Conservation (phyloP, 2,113 vertebrate species). For the Oceanites oceanicus region DNA sequence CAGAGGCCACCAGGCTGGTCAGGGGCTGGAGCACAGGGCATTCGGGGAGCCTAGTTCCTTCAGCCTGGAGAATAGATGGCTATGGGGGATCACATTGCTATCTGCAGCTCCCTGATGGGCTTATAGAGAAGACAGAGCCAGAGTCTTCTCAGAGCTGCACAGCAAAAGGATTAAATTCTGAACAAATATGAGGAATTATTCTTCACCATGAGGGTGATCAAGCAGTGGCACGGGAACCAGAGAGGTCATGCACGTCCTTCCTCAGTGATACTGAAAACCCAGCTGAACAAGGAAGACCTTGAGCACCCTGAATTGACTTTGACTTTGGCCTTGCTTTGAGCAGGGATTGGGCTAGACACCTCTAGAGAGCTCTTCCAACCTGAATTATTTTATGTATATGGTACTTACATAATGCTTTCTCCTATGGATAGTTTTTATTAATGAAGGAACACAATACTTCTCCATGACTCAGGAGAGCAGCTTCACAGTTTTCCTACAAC, state of each 20-base stretch:
- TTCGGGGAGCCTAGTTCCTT: background rate
- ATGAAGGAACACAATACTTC: background rate
- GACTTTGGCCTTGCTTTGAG: background rate
- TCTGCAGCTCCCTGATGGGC: background rate
- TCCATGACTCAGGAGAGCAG: background rate
- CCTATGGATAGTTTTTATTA: background rate
- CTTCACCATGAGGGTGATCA: background rate
- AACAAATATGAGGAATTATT: background rate
- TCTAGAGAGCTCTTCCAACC: background rate
- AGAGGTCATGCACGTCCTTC: background rate
- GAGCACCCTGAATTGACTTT: background rate
- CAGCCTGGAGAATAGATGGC: background rate
- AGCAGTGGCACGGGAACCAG: background rate
- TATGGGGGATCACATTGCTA: fast-evolving
- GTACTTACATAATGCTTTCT: background rate
- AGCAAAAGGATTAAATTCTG: background rate
- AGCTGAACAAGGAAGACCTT: background rate
- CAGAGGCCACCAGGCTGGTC: background rate
- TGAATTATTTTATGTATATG: background rate
- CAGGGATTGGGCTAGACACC: background rate
- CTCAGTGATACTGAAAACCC: background rate
- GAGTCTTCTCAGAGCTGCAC: background rate
- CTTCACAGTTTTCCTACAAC: background rate
- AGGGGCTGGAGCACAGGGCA: background rate
- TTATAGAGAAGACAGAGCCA: background rate